Evolutionary conservation across 1,140 invertebrate species (phyloP).

Genomic region (Trichomalopsis sarcophagae): DNA sequence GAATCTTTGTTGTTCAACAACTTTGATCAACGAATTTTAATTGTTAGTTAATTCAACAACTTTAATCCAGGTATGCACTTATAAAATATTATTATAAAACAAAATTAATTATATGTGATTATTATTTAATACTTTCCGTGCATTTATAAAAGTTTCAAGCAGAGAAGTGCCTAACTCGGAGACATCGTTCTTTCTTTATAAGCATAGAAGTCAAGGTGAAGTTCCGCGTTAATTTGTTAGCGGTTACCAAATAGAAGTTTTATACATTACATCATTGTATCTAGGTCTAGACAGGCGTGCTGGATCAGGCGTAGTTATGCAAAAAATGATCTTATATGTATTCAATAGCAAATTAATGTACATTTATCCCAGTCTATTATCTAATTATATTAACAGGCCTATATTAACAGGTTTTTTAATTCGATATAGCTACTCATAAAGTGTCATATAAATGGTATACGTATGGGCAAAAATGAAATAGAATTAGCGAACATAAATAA

Average conservation of each 20-base stretch:
- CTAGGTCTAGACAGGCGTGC: slow-evolving; percentile 90
- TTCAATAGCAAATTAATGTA: slow-evolving; percentile 43
- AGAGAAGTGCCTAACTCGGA: slow-evolving; percentile 93
- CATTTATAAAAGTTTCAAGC: slow-evolving; percentile 85
- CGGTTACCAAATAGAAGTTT: slow-evolving; percentile 88
- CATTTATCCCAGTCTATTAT: background rate
- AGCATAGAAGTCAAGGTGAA: slow-evolving; percentile 84
- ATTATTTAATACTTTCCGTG: slow-evolving; percentile 26
- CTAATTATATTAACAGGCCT: background rate
- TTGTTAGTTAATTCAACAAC: slow-evolving; percentile 95
- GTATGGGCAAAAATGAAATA: slow-evolving; percentile 97
- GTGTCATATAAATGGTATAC: slow-evolving; percentile 91
- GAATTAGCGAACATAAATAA: slow-evolving; percentile 94
- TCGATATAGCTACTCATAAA: slow-evolving; percentile 97
- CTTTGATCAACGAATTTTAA: slow-evolving; percentile 73
- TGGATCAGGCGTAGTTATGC: slow-evolving; percentile 89
- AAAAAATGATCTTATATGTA: slow-evolving; percentile 94
- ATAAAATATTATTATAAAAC: background rate
- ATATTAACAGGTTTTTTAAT: slow-evolving; percentile 74
- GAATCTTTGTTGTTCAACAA: slow-evolving; percentile 98
- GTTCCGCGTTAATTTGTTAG: slow-evolving; percentile 97
- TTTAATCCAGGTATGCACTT: slow-evolving; percentile 90
- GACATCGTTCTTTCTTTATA: slow-evolving; percentile 97
- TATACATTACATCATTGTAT: slow-evolving; percentile 94
- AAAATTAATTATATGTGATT: background rate